Evolutionary conservation across 2,797 vertebrate genomes (phyloP).

Genomic region (Myotis findleyi): DNA sequence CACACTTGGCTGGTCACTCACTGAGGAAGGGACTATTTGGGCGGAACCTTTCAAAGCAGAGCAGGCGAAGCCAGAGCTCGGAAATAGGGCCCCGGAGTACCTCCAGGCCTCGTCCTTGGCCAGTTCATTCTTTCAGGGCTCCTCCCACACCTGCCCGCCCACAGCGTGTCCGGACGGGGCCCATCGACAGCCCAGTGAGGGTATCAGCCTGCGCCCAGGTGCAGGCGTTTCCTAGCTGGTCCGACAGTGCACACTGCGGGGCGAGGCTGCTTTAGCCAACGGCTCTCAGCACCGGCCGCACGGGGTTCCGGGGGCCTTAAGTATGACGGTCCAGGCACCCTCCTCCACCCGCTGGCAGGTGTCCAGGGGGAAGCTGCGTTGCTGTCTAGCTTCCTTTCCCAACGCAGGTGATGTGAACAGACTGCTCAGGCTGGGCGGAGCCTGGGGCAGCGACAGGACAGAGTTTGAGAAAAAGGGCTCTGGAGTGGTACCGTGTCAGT

Average conservation of each 20-base stretch:
- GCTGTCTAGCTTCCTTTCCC: background rate
- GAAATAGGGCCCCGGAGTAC: background rate
- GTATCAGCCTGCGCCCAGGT: background rate
- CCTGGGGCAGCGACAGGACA: background rate
- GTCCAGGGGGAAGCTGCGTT: background rate
- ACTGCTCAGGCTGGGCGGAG: background rate
- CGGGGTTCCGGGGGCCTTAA: background rate
- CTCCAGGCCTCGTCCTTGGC: background rate
- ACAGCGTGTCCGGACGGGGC: background rate
- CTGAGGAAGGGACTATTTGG: background rate
- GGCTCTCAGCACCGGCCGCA: background rate
- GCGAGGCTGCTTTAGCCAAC: background rate
- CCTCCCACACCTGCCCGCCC: background rate
- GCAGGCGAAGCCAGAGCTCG: background rate
- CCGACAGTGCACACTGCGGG: background rate
- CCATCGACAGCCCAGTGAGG: background rate
- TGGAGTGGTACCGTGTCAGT: background rate
- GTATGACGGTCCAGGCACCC: background rate
- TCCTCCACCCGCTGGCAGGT: background rate
- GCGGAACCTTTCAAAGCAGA: slow-evolving; percentile 5
- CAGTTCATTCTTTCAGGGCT: background rate
- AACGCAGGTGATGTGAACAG: background rate
- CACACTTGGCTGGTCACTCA: background rate
- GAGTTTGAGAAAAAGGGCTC: background rate
- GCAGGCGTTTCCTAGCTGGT: background rate